Evolutionary conservation across 2,888 invertebrate genomes (phyloP).

Genomic region (Cantharis lateralis): DNA sequence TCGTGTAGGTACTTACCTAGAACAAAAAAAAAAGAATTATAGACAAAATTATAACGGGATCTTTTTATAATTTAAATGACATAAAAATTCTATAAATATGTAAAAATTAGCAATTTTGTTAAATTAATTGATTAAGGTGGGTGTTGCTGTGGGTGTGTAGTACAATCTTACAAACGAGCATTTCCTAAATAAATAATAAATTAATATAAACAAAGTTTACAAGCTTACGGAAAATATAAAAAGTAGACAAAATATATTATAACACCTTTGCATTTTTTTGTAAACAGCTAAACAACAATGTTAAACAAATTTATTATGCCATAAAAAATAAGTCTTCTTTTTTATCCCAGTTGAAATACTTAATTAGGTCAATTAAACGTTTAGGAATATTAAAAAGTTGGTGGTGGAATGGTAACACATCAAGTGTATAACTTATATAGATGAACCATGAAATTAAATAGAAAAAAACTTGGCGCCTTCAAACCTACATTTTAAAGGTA

Average conservation of each 20-base stretch:
- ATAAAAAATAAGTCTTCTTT: not conserved
- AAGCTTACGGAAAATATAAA: not conserved
- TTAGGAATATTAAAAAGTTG: not conserved
- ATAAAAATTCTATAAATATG: not conserved
- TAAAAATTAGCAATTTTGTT: constrained; percentile 1
- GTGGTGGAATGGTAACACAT: not conserved
- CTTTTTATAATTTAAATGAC: not conserved
- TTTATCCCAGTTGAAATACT: not conserved
- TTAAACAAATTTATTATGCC: constrained; percentile 1
- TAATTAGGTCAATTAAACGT: constrained; percentile 2
- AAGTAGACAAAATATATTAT: constrained; percentile 1
- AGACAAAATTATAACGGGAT: not conserved
- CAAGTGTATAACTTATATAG: constrained; percentile 7
- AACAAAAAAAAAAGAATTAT: constrained; percentile 1
- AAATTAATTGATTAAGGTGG: not conserved
- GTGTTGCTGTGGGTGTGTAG: not conserved
- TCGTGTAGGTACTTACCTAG: constrained; percentile 8
- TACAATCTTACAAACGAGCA: not conserved
- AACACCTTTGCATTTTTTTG: not conserved
- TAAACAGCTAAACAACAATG: constrained; percentile 3
- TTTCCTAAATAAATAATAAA: not conserved
- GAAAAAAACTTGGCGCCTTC: constrained; percentile 27
- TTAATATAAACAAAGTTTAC: not conserved
- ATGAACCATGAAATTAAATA: constrained; percentile 11
- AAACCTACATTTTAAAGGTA: constrained; percentile 16